These are phyloP conservation scores for Fopius arisanus DNA, from an alignment of 1,140 invertebrate species.

Conservation along the genomic window DNA sequence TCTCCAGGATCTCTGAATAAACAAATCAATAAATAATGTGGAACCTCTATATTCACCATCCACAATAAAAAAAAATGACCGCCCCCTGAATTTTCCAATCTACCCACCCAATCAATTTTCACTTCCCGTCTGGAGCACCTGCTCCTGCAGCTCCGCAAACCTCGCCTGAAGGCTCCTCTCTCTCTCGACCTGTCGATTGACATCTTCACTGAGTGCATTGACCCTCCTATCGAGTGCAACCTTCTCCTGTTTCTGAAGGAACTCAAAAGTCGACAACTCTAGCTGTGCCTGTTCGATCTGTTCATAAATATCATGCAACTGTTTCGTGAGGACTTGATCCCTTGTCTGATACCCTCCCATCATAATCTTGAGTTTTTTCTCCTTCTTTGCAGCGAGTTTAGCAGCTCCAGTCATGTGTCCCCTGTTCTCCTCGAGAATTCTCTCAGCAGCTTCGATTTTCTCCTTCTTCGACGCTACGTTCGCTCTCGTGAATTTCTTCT, in stretches of 20 bases:
- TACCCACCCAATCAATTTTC: neutral
- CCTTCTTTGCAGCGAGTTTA: constrained; percentile 95
- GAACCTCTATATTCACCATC: no score
- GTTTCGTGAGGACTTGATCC: constrained; percentile 89
- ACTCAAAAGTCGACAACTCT: constrained; percentile 92
- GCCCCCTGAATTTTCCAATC: neutral
- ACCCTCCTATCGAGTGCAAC: constrained; percentile 89
- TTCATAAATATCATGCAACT: constrained; percentile 86
- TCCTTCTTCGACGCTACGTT: constrained; percentile 96
- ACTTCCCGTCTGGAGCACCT: constrained; percentile 60
- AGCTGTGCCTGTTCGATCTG: constrained; percentile 89
- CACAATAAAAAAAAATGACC: neutral
- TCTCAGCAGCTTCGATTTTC: constrained; percentile 91
- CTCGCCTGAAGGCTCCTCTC: constrained; percentile 87
- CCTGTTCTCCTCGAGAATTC: constrained; percentile 91
- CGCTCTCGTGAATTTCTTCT: constrained; percentile 91
- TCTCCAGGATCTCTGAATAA: no score
- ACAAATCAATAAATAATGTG: no score
- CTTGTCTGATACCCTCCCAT: constrained; percentile 89
- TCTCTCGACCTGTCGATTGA: constrained; percentile 88
- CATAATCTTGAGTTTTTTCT: constrained; percentile 95
- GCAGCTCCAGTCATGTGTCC: constrained; percentile 95
- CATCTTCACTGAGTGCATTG: constrained; percentile 90
- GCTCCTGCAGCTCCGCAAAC: constrained; percentile 75
- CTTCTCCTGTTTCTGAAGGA: constrained; percentile 89